phyloP scores from a whole-genome alignment of 2,797 vertebrate species.

The Characodon lateralis region DNA sequence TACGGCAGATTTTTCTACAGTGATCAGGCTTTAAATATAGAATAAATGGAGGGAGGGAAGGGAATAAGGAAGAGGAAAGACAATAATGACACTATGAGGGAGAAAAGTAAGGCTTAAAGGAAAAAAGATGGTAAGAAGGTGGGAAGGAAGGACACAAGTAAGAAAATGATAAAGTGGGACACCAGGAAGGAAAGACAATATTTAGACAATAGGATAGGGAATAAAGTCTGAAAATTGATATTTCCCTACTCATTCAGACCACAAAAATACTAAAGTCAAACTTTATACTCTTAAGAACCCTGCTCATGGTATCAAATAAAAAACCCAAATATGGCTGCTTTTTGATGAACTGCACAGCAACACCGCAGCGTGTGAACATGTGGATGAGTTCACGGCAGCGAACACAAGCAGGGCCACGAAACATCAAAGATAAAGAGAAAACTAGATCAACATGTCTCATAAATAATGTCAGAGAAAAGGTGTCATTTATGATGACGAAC shows the following conservation, averaged over 20 bases:
- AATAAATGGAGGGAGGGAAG: too few species aligned
- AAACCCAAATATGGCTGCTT: conserved; percentile 34
- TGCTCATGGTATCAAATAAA: conserved; percentile 26
- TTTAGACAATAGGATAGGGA: not conserved
- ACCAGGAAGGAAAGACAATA: not conserved
- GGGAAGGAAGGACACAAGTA: not conserved
- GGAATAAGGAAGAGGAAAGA: not conserved
- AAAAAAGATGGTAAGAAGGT: not conserved
- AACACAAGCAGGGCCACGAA: conserved; percentile 37
- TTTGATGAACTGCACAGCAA: conserved; percentile 66
- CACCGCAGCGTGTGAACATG: conserved; percentile 56
- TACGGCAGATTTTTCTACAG: not conserved
- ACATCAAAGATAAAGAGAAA: not conserved
- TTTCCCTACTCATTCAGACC: not conserved
- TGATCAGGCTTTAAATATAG: not conserved
- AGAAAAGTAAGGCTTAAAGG: not conserved
- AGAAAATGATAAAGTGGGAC: not conserved
- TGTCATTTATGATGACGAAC: conserved; percentile 18
- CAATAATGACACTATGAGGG: not conserved
- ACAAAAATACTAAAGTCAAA: not conserved
- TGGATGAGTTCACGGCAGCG: conserved; percentile 43
- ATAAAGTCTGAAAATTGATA: not conserved
- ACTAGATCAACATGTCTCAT: conserved; percentile 16
- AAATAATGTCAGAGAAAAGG: not conserved
- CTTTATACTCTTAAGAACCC: conserved; percentile 1